These are phyloP conservation scores for Staurois parvus DNA, from an alignment of 2,797 vertebrate species.

Conservation along the genomic window DNA sequence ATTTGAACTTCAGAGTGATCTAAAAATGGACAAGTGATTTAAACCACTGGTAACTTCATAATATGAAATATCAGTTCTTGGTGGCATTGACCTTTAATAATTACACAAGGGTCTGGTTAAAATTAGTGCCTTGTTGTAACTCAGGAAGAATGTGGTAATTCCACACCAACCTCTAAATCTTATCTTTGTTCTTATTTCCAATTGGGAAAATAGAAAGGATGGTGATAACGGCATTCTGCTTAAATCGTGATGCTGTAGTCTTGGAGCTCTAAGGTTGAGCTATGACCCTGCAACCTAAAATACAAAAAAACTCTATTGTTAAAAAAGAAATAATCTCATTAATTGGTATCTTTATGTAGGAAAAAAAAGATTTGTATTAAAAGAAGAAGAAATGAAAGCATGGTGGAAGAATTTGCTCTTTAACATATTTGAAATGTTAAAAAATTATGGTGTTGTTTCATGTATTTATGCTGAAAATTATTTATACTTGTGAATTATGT, in stretches of 20 bases:
- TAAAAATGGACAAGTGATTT: too few species aligned
- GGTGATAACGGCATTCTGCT: not conserved
- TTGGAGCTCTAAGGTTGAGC: not conserved
- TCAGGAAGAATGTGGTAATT: too few species aligned
- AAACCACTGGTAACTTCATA: too few species aligned
- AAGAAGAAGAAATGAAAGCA: not conserved
- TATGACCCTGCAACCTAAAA: not conserved
- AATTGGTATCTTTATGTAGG: not conserved
- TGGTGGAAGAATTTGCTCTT: slow-evolving; percentile 61
- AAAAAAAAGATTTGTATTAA: not conserved
- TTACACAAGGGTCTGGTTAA: not conserved
- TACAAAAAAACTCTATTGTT: not conserved
- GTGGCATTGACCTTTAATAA: not conserved
- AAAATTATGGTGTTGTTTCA: slow-evolving; percentile 1
- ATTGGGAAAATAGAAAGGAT: not conserved
- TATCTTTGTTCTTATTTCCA: not conserved
- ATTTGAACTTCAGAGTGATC: not conserved
- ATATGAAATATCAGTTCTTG: not conserved
- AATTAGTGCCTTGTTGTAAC: too few species aligned
- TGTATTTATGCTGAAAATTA: not conserved
- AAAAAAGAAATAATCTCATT: not conserved
- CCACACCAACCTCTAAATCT: too few species aligned
- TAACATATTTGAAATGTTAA: not conserved
- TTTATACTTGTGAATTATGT: not conserved
- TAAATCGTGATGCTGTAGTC: not conserved